Conservation (phyloP, 2,113 vertebrate species). For the Catharus fuscescens region DNA sequence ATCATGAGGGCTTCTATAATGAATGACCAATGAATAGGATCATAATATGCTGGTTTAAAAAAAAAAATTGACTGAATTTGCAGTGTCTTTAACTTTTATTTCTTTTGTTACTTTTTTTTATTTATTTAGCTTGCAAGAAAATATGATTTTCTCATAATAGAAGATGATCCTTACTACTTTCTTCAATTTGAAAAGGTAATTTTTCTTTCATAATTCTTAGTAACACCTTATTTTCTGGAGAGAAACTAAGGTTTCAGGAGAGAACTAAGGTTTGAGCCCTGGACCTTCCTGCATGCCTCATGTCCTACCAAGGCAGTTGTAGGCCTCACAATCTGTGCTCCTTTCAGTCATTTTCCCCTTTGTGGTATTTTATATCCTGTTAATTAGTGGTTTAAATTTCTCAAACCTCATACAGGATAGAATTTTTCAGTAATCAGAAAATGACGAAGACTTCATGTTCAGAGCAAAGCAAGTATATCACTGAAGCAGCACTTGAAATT, state of each 20-base stretch:
- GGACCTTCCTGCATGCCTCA: not conserved
- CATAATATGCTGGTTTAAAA: not conserved
- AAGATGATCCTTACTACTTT: slow-evolving; percentile 98
- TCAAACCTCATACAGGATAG: not conserved
- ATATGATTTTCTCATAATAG: slow-evolving; percentile 94
- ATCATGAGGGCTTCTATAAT: not conserved
- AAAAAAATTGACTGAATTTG: not conserved
- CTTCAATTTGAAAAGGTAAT: slow-evolving; percentile 93
- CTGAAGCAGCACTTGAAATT: not conserved
- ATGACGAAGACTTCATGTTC: not conserved
- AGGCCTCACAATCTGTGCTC: not conserved
- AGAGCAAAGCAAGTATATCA: not conserved
- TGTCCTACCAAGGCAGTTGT: not conserved
- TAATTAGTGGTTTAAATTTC: not conserved
- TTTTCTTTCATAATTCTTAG: not conserved
- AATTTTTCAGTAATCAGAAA: not conserved
- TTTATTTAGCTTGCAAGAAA: slow-evolving; percentile 85
- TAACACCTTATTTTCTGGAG: not conserved
- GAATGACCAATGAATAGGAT: not conserved
- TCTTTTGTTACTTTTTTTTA: not conserved
- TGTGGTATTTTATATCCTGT: not conserved
- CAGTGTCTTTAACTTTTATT: not conserved
- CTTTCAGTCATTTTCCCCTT: not conserved
- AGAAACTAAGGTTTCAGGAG: not conserved
- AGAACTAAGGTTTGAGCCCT: not conserved